phyloP scores from a whole-genome alignment of 1,140 invertebrate genomes.

The Drosophila sproati region DNA sequence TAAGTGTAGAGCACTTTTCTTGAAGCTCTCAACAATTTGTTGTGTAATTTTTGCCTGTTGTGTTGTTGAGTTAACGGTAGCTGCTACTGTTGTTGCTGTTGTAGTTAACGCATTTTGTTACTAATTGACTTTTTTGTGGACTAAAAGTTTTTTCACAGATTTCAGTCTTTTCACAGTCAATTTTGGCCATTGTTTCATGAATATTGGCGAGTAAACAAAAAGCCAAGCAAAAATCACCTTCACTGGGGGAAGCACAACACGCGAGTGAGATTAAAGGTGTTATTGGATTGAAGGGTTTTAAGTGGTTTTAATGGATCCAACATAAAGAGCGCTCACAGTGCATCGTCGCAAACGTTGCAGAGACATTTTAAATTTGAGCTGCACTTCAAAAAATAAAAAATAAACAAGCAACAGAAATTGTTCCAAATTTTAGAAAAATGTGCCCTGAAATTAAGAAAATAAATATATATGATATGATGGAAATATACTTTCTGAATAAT shows the following conservation, averaged over 20 bases:
- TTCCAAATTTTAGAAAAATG: too few relatives aligned
- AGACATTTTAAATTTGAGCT: slow-evolving; percentile 30
- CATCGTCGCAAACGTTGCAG: background rate
- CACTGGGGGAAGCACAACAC: background rate
- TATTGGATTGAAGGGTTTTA: slow-evolving; percentile 8
- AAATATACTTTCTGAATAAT: too few relatives aligned
- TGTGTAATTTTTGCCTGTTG: slow-evolving; percentile 7
- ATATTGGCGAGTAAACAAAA: background rate
- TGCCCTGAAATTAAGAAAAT: too few relatives aligned
- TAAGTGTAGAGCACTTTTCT: too few relatives aligned
- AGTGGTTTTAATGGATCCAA: slow-evolving; percentile 32
- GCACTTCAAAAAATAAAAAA: slow-evolving; percentile 36
- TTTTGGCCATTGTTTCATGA: background rate
- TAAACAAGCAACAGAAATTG: slow-evolving; percentile 5
- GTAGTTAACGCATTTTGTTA: slow-evolving; percentile 2
- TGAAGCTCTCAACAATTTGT: too few relatives aligned
- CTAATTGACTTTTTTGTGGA: background rate
- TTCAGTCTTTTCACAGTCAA: background rate
- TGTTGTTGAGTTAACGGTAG: slow-evolving; percentile 20
- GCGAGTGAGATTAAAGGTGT: background rate
- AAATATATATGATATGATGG: too few relatives aligned
- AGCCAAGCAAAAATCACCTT: too few relatives aligned
- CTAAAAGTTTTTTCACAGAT: background rate
- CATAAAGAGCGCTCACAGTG: slow-evolving; percentile 13
- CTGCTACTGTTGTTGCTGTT: background rate